Evolutionary conservation across 2,113 vertebrate genomes (phyloP), one percentile per base, ranked within the genome.

Genomic region (Leuciscus idus): DNA sequence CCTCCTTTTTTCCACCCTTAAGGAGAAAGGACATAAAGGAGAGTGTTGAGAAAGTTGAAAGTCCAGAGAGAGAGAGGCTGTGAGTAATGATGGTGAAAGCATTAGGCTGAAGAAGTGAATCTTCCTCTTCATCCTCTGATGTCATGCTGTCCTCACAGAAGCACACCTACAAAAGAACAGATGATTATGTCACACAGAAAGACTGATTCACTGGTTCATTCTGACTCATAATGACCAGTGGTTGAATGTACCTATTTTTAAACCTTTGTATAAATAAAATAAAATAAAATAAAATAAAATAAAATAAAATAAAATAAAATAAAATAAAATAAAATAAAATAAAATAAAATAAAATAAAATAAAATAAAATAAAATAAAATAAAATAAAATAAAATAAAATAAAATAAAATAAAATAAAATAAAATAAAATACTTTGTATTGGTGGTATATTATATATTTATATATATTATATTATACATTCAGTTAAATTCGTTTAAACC

Each of bases 31-130:
- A 30, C 61, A 68, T 70, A 23, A 82, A 82, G 19, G 62, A 72
- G 43, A 46, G 62, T 15, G 39, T 9, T 15, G n/a, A 85, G 82
- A 70, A 43, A 70, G 81, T 26, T 43, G 39, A 43, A n/a, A 21
- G 50, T 43, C 43, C 9, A 80, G 19, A 50, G 23, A 64, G 17
- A 23, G 39, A 72, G 59, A 64, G 19, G 43, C 43, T 55, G 43
- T 46, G 10, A 26, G 74, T 83, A 36, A 78, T 57, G 57, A 78
- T 36, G 26, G 83, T 85, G 62, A 64, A 76, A 43, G 55, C 59
- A 26, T n/a, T 33, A 82, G 59, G 74, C 9, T 21, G 48, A 82
- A 90, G 48, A 78, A 90, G 89, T 81, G 81, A 85, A 82, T 72
- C 81, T 85, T 74, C 23, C 57, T 76, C 57, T 85, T 84, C 75